Base-by-base conservation (phyloP, 2,113 vertebrate genomes). In the Apodemus speciosus region DNA sequence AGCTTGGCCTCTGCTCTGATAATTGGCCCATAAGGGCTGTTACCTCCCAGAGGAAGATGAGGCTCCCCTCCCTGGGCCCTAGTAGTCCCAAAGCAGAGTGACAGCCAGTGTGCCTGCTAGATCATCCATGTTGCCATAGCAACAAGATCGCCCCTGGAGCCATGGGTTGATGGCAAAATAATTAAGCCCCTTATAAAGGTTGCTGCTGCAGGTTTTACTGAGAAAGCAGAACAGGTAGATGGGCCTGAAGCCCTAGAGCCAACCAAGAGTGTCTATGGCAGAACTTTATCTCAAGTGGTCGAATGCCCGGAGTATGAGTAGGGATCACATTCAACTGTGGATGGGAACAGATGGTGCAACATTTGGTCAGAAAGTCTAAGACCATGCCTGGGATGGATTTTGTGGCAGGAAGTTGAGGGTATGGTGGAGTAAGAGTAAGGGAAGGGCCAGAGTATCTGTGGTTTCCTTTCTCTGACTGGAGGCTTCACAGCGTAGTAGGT, bases 121-220 rank as follows among this genome's bases (percentile, higher is more conserved):
- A 93, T 56, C 95, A 76, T 95, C 93, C 71, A 71, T 0, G 85
- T 97, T 97, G 72, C 94, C 93, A 95, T 96, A 75, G 97, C 94
- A 96, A 95, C 96, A 88, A 90, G 73, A 92, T 95, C 93, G 92
- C 81, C 94, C 96, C 88, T 94, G 92, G 85, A 96, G 92, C 85
- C 11, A 32, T 16, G 56, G 72, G 92, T 95, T 95, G 90, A 81
- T 83, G 88, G 86, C 90, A 94, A 92, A 97, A 95, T 83, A 85
- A 95, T 96, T 79, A 90, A 85, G 62, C 32, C 85, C 88, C 72
- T 94, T 80, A 91, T 62, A 88, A 95, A 96, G 93, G 92, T 93
- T 81, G 81, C 43, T 46, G 62, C 32, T 90, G 72, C 30, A 27
- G 53, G 46, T 71, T 43, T 91, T 85, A 93, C 81, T 56, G 77